Percentiles rank a stretch among this genome's conserved stretches.
Evolutionary conservation across 2,888 invertebrate genomes (phyloP).

Genomic region (Scaptomyza flava): DNA sequence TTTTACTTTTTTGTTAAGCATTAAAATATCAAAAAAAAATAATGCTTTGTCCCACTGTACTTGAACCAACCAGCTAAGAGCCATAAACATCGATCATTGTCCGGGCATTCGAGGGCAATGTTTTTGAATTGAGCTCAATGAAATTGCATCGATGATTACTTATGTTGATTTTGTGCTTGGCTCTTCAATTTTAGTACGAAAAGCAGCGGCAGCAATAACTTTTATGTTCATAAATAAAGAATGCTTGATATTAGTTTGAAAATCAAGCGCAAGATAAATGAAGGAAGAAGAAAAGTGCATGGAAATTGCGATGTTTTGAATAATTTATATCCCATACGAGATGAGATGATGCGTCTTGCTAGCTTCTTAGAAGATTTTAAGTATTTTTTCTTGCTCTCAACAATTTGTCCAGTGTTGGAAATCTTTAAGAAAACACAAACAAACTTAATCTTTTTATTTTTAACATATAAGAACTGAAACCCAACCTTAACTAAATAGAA

Average conservation of each 20-base stretch:
- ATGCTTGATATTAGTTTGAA: slow-evolving; percentile 36
- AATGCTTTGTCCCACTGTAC: slow-evolving; percentile 45
- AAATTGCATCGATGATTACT: slow-evolving; percentile 77
- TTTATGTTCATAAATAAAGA: slow-evolving; percentile 69
- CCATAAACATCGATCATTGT: slow-evolving; percentile 45
- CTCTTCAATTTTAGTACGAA: slow-evolving; percentile 46
- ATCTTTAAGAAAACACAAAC: background rate
- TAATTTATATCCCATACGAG: slow-evolving; percentile 68
- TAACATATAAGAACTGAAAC: background rate
- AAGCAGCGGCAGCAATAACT: slow-evolving; percentile 44
- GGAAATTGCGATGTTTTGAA: slow-evolving; percentile 73
- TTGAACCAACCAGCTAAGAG: slow-evolving; percentile 10
- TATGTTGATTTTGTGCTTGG: slow-evolving; percentile 73
- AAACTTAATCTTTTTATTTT: background rate
- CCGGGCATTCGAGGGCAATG: slow-evolving; percentile 46
- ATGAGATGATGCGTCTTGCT: slow-evolving; percentile 61
- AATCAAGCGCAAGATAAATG: background rate
- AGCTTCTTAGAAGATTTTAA: no score
- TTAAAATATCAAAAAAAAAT: no score
- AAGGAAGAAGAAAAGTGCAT: slow-evolving; percentile 40
- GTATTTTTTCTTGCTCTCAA: no score
- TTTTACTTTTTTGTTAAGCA: no score
- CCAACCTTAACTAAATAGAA: background rate
- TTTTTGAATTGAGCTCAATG: slow-evolving; percentile 80
- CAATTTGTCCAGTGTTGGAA: background rate